Evolutionary conservation across 2,888 invertebrate species (phyloP).

Genomic region (Mactromeris polynyma): DNA sequence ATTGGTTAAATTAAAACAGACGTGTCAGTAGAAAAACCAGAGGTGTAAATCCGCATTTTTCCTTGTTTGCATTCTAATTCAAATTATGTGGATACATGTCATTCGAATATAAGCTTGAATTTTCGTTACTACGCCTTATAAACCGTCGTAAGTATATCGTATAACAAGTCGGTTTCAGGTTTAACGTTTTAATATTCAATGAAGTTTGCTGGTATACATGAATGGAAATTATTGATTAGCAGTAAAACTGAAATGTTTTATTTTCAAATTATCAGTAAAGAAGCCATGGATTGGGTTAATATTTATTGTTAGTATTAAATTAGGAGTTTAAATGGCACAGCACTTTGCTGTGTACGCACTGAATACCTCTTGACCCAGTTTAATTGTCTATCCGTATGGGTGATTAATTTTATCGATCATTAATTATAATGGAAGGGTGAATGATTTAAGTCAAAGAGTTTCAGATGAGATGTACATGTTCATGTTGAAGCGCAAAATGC

Average conservation of each 20-base stretch:
- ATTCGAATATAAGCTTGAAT: neutral
- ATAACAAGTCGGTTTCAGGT: neutral
- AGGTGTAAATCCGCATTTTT: constrained; percentile 30
- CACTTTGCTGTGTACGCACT: neutral
- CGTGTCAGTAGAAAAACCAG: neutral
- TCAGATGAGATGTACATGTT: neutral
- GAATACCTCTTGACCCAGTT: neutral
- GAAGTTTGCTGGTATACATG: neutral
- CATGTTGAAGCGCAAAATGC: neutral
- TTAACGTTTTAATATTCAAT: neutral
- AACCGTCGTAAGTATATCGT: neutral
- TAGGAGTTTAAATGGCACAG: neutral
- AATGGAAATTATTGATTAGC: neutral
- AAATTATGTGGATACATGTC: neutral
- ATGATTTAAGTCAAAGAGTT: neutral
- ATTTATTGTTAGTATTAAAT: constrained; percentile 12
- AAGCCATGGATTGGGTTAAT: neutral
- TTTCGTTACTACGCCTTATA: neutral
- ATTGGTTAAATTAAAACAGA: neutral
- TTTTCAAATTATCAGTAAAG: neutral
- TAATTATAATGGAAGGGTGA: neutral
- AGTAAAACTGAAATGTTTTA: constrained; percentile 12
- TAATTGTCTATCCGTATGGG: neutral
- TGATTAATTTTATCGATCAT: neutral
- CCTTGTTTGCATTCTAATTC: constrained; percentile 17